Conservation (phyloP, 2,888 invertebrate species). For the Phrixothrix hirtus region DNA sequence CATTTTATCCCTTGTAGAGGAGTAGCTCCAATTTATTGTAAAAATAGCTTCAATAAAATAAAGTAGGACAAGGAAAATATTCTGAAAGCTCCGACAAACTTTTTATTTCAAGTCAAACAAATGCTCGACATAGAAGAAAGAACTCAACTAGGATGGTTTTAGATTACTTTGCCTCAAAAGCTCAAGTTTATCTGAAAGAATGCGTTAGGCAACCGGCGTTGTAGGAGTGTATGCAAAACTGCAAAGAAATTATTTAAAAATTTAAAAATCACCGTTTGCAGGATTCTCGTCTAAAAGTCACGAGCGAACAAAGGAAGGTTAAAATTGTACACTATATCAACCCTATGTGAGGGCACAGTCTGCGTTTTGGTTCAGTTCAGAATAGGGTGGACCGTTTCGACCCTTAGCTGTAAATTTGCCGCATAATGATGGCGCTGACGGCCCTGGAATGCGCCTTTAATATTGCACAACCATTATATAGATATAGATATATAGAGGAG, state of each 20-base stretch:
- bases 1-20: slow-evolving; percentile 7
- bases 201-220: slow-evolving; percentile 24
- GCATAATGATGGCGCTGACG: slow-evolving; percentile 51
- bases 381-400: slow-evolving; percentile 25
- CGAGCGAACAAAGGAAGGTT: slow-evolving; percentile 19
- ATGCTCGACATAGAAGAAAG: slow-evolving; percentile 27
- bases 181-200: slow-evolving; percentile 28
- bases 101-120: slow-evolving; percentile 31
- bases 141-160: slow-evolving; percentile 30
- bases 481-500: slow-evolving; percentile 38
- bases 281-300: slow-evolving; percentile 11
- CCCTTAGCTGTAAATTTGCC: slow-evolving; percentile 49
- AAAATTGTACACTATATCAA: slow-evolving; percentile 24
- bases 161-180: slow-evolving; percentile 31
- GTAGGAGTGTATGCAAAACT: neutral
- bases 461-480: slow-evolving; percentile 38
- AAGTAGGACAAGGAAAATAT: slow-evolving; percentile 9
- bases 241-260: neutral
- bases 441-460: slow-evolving; percentile 49
- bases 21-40: slow-evolving; percentile 8
- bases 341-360: slow-evolving; percentile 11
- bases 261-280: slow-evolving; percentile 2
- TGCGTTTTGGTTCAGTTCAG: slow-evolving; percentile 19
- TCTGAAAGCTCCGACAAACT: slow-evolving; percentile 4
- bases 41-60: slow-evolving; percentile 7